Percentiles rank a stretch among this genome's conserved stretches.
phyloP scores from a whole-genome alignment of 2,113 vertebrate genomes.

The Malurus melanocephalus region DNA sequence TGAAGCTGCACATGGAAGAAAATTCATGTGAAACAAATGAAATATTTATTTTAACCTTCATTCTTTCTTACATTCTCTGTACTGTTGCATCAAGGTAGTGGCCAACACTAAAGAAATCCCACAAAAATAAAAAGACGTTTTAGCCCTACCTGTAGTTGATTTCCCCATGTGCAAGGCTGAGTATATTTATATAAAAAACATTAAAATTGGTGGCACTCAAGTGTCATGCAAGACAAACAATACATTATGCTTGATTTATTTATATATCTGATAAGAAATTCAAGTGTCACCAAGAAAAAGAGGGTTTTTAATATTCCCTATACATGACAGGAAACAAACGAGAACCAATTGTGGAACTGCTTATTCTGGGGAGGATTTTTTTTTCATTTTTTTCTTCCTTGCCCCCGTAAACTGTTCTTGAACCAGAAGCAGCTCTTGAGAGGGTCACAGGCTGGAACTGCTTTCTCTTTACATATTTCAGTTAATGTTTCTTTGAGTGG shows the following conservation, averaged over 20 bases:
- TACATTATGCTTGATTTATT: neutral
- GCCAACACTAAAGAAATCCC: neutral
- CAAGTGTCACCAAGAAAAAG: rapidly evolving
- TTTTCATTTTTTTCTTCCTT: neutral
- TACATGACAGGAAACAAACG: neutral
- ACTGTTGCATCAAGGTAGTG: neutral
- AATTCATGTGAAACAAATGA: neutral
- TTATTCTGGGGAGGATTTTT: neutral
- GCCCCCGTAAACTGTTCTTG: neutral
- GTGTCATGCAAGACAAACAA: neutral
- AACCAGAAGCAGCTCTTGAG: neutral
- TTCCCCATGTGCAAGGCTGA: neutral
- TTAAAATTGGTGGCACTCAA: neutral
- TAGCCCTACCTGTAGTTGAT: neutral
- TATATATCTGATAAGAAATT: neutral
- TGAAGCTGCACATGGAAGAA: neutral
- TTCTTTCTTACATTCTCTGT: neutral
- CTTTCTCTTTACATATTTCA: neutral
- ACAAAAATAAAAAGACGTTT: neutral
- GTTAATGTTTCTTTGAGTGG: neutral
- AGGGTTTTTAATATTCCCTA: neutral
- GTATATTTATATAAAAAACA: neutral
- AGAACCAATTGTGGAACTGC: neutral
- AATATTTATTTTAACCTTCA: neutral
- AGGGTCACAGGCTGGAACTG: neutral